These are phyloP conservation scores for Acrocephalus scirpaceus DNA, from an alignment of 2,797 vertebrate species.

Conservation along the genomic window DNA sequence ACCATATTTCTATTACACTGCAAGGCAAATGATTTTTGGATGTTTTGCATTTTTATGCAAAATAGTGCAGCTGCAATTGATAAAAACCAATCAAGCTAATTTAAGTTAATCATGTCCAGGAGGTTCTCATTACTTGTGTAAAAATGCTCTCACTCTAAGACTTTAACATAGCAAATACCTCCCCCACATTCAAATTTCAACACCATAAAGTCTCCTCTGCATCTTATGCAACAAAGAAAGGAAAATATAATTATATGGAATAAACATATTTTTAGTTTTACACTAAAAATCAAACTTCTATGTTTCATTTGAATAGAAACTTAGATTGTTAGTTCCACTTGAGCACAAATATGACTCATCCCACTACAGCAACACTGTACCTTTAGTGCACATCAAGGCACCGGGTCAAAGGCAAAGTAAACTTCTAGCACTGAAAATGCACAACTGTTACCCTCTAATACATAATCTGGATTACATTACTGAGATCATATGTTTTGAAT, in stretches of 20 bases:
- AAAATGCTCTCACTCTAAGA: conserved; percentile 76
- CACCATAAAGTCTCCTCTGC: conserved; percentile 42
- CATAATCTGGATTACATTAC: conserved; percentile 35
- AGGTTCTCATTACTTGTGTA: conserved; percentile 80
- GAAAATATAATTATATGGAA: not conserved
- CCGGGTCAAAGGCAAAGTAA: not conserved
- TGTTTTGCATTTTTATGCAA: conserved; percentile 84
- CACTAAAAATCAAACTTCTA: not conserved
- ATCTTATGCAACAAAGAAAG: conserved; percentile 37
- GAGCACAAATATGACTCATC: not conserved
- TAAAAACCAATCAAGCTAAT: conserved; percentile 85
- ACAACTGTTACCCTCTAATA: not conserved
- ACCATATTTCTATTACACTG: conserved; percentile 80
- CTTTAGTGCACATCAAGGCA: not conserved
- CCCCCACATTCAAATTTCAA: not conserved
- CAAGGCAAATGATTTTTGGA: conserved; percentile 82
- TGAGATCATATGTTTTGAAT: conserved; percentile 16
- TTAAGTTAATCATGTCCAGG: conserved; percentile 83
- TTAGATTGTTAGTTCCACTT: not conserved
- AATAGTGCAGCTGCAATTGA: conserved; percentile 80
- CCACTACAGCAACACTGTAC: not conserved
- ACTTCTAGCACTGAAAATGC: not conserved
- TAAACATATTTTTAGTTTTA: conserved; percentile 9
- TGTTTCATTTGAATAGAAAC: conserved; percentile 36
- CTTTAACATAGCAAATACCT: conserved; percentile 61